Conservation (phyloP, 2,797 vertebrate genomes). For the Calcarius lapponicus region DNA sequence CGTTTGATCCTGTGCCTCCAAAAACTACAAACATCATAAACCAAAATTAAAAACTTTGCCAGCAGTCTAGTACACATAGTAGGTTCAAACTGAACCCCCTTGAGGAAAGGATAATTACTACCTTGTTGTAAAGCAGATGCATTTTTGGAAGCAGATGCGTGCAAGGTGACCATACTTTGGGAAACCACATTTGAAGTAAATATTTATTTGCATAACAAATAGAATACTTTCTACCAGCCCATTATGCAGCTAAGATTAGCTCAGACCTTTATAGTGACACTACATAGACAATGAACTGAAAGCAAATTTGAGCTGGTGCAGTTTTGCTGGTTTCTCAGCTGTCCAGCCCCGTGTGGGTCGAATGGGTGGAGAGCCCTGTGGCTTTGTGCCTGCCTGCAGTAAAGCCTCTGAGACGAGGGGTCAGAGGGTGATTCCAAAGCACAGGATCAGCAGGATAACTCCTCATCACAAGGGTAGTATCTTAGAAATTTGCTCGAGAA, state of each 20-base stretch:
- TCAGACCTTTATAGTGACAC: slow-evolving; percentile 71
- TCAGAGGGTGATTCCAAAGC: neutral
- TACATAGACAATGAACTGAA: slow-evolving; percentile 77
- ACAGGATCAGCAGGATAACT: neutral
- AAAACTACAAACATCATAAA: slow-evolving; percentile 75
- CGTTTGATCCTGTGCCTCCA: slow-evolving; percentile 79
- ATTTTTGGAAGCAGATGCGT: slow-evolving; percentile 80
- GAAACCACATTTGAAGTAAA: slow-evolving; percentile 82
- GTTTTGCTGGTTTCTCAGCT: slow-evolving; percentile 76
- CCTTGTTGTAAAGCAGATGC: slow-evolving; percentile 79
- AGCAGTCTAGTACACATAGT: slow-evolving; percentile 74
- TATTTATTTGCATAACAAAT: slow-evolving; percentile 82
- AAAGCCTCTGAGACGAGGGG: neutral
- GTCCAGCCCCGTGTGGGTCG: slow-evolving; percentile 25
- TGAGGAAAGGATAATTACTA: slow-evolving; percentile 84
- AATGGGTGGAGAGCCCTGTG: neutral
- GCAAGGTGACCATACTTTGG: slow-evolving; percentile 78
- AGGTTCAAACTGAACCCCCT: slow-evolving; percentile 80
- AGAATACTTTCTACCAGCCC: slow-evolving; percentile 77
- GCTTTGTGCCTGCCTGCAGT: neutral
- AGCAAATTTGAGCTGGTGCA: slow-evolving; percentile 68
- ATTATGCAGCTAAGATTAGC: slow-evolving; percentile 82
- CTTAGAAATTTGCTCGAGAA: neutral
- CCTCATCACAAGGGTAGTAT: neutral
- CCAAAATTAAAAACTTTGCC: slow-evolving; percentile 76